These are phyloP conservation scores for Lineus longissimus DNA, from an alignment of 1,140 invertebrate species.

Conservation along the genomic window DNA sequence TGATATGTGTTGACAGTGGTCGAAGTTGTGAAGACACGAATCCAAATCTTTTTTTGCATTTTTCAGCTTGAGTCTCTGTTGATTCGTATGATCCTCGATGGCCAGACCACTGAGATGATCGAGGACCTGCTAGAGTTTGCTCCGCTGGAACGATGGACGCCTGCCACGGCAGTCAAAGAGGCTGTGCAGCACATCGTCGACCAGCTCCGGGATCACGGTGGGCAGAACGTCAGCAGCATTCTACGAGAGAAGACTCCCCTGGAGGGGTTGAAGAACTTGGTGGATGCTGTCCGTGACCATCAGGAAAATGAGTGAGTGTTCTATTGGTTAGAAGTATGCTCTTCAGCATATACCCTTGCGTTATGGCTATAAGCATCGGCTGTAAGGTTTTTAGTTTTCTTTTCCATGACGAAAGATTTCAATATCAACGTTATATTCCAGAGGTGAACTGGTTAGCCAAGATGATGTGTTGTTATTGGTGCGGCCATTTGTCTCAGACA, in stretches of 20 bases:
- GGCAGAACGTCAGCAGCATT: neutral
- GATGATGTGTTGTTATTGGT: slow-evolving; percentile 35
- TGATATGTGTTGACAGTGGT: no score
- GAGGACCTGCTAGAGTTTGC: slow-evolving; percentile 32
- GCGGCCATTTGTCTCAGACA: slow-evolving; percentile 39
- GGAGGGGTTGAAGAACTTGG: slow-evolving; percentile 24
- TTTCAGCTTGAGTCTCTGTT: slow-evolving; percentile 34
- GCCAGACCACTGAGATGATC: slow-evolving; percentile 33
- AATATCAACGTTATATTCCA: slow-evolving; percentile 18
- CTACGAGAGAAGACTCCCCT: slow-evolving; percentile 14
- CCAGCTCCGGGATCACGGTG: slow-evolving; percentile 22
- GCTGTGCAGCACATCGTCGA: slow-evolving; percentile 20
- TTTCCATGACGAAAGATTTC: no score
- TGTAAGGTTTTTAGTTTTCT: no score
- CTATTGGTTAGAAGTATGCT: no score
- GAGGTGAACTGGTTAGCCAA: slow-evolving; percentile 29
- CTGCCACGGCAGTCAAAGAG: slow-evolving; percentile 20
- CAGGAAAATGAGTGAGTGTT: slow-evolving; percentile 26
- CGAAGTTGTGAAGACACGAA: neutral
- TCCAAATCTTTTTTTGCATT: neutral
- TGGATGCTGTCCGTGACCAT: slow-evolving; percentile 32
- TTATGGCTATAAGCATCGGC: no score
- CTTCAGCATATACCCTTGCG: no score
- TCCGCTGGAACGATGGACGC: slow-evolving; percentile 21
- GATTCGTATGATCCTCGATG: slow-evolving; percentile 33